These are phyloP conservation scores for Lysandra coridon DNA, from an alignment of 2,888 invertebrate genomes.

Conservation along the genomic window DNA sequence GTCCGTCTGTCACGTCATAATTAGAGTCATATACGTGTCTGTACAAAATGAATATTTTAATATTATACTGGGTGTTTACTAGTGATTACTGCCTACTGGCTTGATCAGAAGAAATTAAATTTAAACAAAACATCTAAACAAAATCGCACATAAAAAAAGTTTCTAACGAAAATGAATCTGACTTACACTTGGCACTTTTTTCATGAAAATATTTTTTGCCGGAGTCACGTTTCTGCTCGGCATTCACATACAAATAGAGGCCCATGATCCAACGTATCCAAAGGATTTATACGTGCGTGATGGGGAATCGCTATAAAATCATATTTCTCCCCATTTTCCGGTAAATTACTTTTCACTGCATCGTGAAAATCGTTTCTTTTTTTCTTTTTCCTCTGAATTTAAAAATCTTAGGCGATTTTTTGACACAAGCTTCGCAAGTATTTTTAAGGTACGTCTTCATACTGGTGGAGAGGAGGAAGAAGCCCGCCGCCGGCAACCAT, in stretches of 20 bases:
- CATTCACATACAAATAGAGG: slow-evolving; percentile 8
- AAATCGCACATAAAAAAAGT: neutral
- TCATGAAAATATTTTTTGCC: neutral
- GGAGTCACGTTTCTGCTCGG: neutral
- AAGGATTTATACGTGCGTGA: slow-evolving; percentile 22
- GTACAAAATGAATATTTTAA: no score
- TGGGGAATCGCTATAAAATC: neutral
- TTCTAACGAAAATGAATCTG: neutral
- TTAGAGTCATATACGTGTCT: no score
- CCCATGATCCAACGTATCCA: neutral
- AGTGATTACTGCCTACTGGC: neutral
- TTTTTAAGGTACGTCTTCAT: neutral
- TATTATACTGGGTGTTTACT: no score
- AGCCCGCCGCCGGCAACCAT: no score
- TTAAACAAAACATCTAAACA: neutral
- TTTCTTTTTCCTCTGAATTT: neutral
- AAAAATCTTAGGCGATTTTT: neutral
- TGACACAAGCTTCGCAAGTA: neutral
- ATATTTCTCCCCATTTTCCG: neutral
- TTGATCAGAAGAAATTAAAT: neutral
- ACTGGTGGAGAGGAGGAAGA: no score
- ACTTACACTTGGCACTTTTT: neutral
- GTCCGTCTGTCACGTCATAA: neutral
- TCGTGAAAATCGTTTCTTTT: neutral
- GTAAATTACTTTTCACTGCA: neutral